Evolutionary conservation across 2,888 invertebrate species (phyloP).

Genomic region (Cosmopolites sordidus): DNA sequence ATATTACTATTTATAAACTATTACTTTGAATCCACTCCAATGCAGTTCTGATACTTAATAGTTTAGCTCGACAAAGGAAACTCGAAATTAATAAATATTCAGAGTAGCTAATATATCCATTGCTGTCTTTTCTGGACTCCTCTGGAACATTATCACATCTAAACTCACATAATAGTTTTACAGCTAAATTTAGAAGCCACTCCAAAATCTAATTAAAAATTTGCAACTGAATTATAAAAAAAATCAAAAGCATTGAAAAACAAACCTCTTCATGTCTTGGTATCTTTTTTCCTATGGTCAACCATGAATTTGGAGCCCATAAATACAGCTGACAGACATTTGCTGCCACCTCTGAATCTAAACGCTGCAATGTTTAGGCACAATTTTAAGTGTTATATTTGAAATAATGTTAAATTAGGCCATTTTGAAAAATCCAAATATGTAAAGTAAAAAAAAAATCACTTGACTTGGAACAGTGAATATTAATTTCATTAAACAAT

Average conservation of each 20-base stretch:
- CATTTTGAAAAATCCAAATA: too few species aligned
- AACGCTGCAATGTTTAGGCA: conserved; percentile 40
- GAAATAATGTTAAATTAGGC: too few species aligned
- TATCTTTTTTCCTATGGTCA: conserved; percentile 50
- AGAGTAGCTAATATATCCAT: conserved; percentile 61
- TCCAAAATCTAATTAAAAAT: too few species aligned
- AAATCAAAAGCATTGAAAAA: neutral
- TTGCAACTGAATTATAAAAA: conserved; percentile 39
- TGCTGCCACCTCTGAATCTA: conserved; percentile 67
- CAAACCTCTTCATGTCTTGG: conserved; percentile 61
- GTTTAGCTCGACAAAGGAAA: conserved; percentile 61
- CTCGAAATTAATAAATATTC: conserved; percentile 70
- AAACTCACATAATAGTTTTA: conserved; percentile 65
- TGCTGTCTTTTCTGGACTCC: conserved; percentile 3
- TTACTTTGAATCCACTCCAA: conserved; percentile 59
- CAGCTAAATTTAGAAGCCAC: conserved; percentile 69
- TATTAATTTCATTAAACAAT: too few species aligned
- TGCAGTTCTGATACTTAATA: conserved; percentile 59
- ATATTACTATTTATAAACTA: neutral
- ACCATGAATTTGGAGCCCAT: conserved; percentile 72
- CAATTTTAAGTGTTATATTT: neutral
- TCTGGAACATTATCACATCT: neutral
- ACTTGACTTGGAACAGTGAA: too few species aligned
- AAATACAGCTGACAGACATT: conserved; percentile 69
- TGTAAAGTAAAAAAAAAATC: too few species aligned